Conservation (phyloP, 2,797 vertebrate genomes). For the Sciaenops ocellatus region DNA sequence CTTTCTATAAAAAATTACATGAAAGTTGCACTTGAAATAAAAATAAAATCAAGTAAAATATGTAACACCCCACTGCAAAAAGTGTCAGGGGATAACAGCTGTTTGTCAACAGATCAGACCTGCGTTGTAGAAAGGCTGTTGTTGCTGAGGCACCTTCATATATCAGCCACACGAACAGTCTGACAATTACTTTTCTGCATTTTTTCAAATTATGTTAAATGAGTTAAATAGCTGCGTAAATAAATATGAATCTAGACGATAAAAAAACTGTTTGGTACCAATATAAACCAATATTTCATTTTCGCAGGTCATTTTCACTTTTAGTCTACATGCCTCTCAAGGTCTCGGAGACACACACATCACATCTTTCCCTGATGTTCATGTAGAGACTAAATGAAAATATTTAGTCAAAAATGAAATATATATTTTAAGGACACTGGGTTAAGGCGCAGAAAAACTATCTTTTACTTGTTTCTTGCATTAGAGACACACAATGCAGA, state of each 20-base stretch:
- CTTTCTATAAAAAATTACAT: constrained; percentile 52
- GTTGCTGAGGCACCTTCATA: constrained; percentile 56
- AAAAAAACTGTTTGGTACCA: constrained; percentile 34
- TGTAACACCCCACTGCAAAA: constrained; percentile 66
- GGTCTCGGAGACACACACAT: background rate
- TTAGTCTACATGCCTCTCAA: constrained; percentile 13
- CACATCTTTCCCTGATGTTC: background rate
- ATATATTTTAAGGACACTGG: constrained; percentile 65
- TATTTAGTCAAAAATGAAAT: constrained; percentile 25
- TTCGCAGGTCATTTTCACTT: constrained; percentile 17
- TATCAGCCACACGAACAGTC: constrained; percentile 21
- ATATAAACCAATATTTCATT: constrained; percentile 39
- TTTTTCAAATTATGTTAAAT: constrained; percentile 41
- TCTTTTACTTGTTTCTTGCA: constrained; percentile 39
- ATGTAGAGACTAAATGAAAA: constrained; percentile 13
- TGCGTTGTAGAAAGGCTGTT: constrained; percentile 40
- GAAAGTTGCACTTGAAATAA: constrained; percentile 52
- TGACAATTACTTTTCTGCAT: constrained; percentile 44
- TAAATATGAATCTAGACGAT: constrained; percentile 40
- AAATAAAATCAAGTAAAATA: constrained; percentile 64
- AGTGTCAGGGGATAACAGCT: constrained; percentile 18
- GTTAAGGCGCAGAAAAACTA: constrained; percentile 70
- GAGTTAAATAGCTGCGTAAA: constrained; percentile 57
- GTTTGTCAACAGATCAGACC: constrained; percentile 38
- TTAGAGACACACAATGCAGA: constrained; percentile 49